Evolutionary conservation across 2,888 invertebrate species (phyloP), one percentile per base, ranked within the genome.

Genomic region (Ferdinandea cuprea): DNA sequence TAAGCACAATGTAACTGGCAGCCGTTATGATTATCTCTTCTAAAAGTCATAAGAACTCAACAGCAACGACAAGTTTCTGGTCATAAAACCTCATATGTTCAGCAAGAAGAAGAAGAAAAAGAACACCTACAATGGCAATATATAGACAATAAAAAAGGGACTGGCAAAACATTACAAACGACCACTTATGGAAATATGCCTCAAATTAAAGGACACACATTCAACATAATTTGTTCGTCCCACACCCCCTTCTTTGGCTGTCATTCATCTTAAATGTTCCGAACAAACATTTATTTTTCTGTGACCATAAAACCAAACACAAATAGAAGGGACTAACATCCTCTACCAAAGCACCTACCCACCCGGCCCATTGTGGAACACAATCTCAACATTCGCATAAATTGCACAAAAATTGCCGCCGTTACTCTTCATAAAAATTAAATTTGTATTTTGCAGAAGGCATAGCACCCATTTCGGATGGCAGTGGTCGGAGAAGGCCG

Each of bases 401-500:
- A 84, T 84, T 79, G 77, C 63, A 84, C 73, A 74, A 73, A 83
- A 84, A 84, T 84, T 84, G 74, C 84, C 79, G 78, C 73, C 74
- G 79, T 84, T 84, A 79, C 73, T 84, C 84, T 79, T 79, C 79
- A 84, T 84, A 84, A 79, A 84, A 84, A 84, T 83, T 83, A 83
- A 83, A 83, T 83, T 83, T 83, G 83, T 78, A 83, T 78, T 83
- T 83, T 83, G 37, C 59, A 65, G 21, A 61, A 76, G 59, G 46
- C 77, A 66, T 9, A 13, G 48, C 21, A 21, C 17, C 9, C 19
- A 5, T 11, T 11, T 11, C 19, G 13, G n/a, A n/a, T 13, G 25
- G 1, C 8, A 30, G 32, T 7, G 32, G 13, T 40, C n/a, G 54
- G n/a, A n/a, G n/a, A n/a, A 3, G n/a, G 15, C 7, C 13, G 21